A percentile compares a stretch with the other conserved stretches of the same genome.
These are phyloP conservation scores for Prinia subflava DNA, from an alignment of 2,113 vertebrate genomes.

Conservation along the genomic window DNA sequence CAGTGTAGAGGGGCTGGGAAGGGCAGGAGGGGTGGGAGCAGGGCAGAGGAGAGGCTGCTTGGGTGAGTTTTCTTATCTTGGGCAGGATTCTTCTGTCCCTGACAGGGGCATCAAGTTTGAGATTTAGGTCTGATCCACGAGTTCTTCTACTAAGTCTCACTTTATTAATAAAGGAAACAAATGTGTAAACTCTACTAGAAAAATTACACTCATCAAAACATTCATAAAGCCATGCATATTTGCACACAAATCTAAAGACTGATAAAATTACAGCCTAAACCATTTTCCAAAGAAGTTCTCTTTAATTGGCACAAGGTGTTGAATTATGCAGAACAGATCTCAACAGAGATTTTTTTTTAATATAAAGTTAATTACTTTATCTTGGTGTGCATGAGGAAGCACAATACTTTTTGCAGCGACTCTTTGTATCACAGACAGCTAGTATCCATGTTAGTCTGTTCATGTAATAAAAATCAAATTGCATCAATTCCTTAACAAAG, in stretches of 20 bases:
- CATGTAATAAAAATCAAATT: constrained; percentile 67
- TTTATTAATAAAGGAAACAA: constrained; percentile 6
- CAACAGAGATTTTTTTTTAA: constrained; percentile 46
- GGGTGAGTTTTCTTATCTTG: neutral
- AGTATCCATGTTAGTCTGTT: constrained; percentile 43
- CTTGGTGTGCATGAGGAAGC: constrained; percentile 37
- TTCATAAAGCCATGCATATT: neutral
- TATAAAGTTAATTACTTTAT: constrained; percentile 63
- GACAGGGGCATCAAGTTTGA: neutral
- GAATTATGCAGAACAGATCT: constrained; percentile 58
- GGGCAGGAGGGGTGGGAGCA: neutral
- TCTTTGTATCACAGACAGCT: constrained; percentile 30
- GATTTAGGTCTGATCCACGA: neutral
- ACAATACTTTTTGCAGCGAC: constrained; percentile 24
- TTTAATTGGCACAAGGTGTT: constrained; percentile 54
- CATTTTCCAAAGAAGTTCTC: constrained; percentile 10
- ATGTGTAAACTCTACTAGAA: constrained; percentile 2
- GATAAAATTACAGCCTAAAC: constrained; percentile 33
- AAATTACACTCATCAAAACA: constrained; percentile 7
- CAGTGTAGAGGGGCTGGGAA: neutral
- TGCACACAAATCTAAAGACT: neutral
- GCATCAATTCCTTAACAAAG: constrained; percentile 65
- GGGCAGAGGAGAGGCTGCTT: neutral
- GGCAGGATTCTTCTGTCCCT: neutral
- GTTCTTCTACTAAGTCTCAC: neutral